A percentile compares a stretch with the other conserved stretches of the same genome.
Conservation (phyloP, 2,888 invertebrate genomes). For the Leucophenga montana region DNA sequence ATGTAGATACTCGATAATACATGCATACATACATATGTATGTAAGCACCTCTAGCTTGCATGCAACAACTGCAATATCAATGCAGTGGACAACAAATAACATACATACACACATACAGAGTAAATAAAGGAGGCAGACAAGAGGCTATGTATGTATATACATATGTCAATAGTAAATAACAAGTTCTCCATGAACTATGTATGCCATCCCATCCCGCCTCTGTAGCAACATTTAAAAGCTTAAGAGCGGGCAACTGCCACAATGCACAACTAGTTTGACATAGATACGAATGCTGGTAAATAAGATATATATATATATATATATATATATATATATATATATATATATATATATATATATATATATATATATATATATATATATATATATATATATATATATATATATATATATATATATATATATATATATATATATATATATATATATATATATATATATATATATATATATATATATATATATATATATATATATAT, state of each 20-base stretch:
- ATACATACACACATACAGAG: background rate
- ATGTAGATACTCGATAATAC: no score
- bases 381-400: slow-evolving; percentile 3
- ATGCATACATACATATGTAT: no score
- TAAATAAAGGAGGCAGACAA: no score
- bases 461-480: background rate
- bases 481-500: background rate
- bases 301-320: background rate
- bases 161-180: no score
- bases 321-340: background rate
- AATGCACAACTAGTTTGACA: slow-evolving; percentile 54
- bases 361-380: slow-evolving; percentile 10
- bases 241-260: slow-evolving; percentile 52
- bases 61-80: slow-evolving; percentile 4
- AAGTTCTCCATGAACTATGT: background rate
- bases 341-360: background rate
- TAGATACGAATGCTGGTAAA: slow-evolving; percentile 15
- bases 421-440: background rate
- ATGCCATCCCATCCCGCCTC: background rate
- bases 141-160: no score
- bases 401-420: no score
- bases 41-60: background rate
- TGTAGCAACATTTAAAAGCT: background rate
- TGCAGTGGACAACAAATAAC: background rate
- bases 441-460: slow-evolving; percentile 2